Conservation (phyloP, 2,113 vertebrate genomes). For the Myocastor coypus region DNA sequence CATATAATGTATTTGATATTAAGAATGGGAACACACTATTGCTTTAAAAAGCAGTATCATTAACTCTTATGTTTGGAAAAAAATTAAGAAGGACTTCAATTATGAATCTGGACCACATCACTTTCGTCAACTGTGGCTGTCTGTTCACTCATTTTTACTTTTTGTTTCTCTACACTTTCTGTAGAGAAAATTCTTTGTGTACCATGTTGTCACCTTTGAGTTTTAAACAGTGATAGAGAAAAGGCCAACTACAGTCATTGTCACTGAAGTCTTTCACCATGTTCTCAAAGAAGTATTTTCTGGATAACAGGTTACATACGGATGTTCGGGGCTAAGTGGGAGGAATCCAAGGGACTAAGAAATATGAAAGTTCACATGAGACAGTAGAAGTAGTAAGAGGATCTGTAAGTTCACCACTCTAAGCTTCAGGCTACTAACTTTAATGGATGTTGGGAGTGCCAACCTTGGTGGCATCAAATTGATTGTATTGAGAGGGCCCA, state of each 20-base stretch:
- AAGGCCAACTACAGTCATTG: background rate
- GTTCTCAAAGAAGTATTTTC: background rate
- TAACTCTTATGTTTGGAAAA: background rate
- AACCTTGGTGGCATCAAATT: background rate
- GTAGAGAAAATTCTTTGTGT: background rate
- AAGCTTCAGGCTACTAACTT: background rate
- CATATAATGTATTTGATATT: background rate
- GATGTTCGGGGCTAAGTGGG: background rate
- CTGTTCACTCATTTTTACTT: background rate
- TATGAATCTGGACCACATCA: background rate
- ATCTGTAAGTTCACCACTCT: background rate
- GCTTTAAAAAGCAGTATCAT: background rate
- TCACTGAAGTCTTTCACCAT: background rate
- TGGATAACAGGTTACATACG: background rate
- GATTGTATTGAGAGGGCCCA: background rate
- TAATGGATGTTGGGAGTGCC: background rate
- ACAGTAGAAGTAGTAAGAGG: background rate
- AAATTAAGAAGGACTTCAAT: background rate
- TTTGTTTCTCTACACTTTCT: background rate
- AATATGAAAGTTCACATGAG: background rate
- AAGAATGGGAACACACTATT: background rate
- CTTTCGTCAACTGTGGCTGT: background rate
- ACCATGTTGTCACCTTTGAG: background rate
- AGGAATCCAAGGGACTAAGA: background rate
- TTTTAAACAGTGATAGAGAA: background rate